Evolutionary conservation across 2,797 vertebrate species (phyloP).

Genomic region (Otolemur crassicaudatus): DNA sequence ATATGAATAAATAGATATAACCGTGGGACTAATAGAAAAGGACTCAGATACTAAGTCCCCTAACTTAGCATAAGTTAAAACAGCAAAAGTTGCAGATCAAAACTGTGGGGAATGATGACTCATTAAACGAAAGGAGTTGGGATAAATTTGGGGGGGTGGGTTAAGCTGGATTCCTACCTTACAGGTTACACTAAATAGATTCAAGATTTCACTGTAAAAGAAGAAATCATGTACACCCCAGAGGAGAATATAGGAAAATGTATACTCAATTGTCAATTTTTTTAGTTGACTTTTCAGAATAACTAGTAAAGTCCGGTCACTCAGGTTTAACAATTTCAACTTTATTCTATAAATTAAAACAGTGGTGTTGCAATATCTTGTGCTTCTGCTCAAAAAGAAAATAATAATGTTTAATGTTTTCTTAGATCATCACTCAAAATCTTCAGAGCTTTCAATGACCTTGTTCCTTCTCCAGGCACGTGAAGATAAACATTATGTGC

Average conservation of each 20-base stretch:
- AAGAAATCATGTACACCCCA: background rate
- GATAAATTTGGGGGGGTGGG: background rate
- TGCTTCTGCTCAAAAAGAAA: conserved; percentile 7
- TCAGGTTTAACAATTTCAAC: background rate
- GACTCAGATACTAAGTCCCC: background rate
- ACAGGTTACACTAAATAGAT: conserved; percentile 30
- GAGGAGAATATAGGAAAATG: conserved; percentile 24
- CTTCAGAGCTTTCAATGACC: conserved; percentile 30
- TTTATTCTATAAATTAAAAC: conserved; percentile 50
- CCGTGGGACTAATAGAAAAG: conserved; percentile 11
- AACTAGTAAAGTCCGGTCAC: conserved; percentile 3
- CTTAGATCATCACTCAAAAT: background rate
- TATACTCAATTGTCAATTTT: conserved; percentile 25
- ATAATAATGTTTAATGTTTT: background rate
- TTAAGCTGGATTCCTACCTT: background rate
- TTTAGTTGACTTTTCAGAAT: conserved; percentile 29
- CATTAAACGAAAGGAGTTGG: conserved; percentile 5
- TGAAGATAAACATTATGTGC: conserved; percentile 30
- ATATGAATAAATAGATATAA: background rate
- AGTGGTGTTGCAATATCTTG: background rate
- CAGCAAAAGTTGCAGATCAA: background rate
- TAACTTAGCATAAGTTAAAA: conserved; percentile 31
- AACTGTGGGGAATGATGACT: background rate
- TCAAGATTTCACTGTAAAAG: conserved; percentile 9
- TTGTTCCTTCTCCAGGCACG: background rate